phyloP scores from a whole-genome alignment of 2,797 vertebrate species.

The Pseudomugil tenellus region DNA sequence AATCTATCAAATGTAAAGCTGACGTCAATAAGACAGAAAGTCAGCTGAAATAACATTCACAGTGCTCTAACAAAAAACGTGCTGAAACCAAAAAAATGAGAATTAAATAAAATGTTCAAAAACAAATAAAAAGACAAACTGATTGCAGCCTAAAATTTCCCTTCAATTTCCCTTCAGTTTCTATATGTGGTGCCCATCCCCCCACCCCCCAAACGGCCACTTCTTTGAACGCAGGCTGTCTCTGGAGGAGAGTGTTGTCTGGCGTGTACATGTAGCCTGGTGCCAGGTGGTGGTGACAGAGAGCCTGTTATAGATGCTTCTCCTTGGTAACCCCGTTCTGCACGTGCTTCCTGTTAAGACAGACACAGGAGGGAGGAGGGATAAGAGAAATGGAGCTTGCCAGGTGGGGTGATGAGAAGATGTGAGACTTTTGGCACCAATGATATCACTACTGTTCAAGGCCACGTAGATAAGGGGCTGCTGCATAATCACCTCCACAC shows the following conservation, averaged over 20 bases:
- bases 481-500: constrained; percentile 58
- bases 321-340: constrained; percentile 90
- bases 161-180: constrained; percentile 5
- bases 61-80: constrained; percentile 74
- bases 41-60: constrained; percentile 80
- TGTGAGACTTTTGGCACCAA: constrained; percentile 42
- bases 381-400: constrained; percentile 13
- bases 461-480: constrained; percentile 65
- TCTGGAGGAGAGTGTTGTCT: constrained; percentile 44
- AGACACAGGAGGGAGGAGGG: constrained; percentile 11
- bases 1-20: constrained; percentile 58
- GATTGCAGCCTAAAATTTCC: constrained; percentile 42
- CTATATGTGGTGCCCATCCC: constrained; percentile 35
- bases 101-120: constrained; percentile 64
- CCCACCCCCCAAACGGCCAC: constrained; percentile 28
- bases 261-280: constrained; percentile 50
- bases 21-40: constrained; percentile 64
- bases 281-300: constrained; percentile 73
- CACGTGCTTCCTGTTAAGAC: constrained; percentile 79
- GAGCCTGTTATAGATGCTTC: constrained; percentile 85
- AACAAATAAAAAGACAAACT: constrained; percentile 53
- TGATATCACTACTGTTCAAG: constrained; percentile 70
- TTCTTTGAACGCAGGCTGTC: constrained; percentile 24
- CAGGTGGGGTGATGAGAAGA: constrained; percentile 48
- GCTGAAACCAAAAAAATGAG: constrained; percentile 46